Percentiles rank a stretch among this genome's conserved stretches.
phyloP scores from a whole-genome alignment of 2,888 invertebrate species.

The Cerceris rybyensis region DNA sequence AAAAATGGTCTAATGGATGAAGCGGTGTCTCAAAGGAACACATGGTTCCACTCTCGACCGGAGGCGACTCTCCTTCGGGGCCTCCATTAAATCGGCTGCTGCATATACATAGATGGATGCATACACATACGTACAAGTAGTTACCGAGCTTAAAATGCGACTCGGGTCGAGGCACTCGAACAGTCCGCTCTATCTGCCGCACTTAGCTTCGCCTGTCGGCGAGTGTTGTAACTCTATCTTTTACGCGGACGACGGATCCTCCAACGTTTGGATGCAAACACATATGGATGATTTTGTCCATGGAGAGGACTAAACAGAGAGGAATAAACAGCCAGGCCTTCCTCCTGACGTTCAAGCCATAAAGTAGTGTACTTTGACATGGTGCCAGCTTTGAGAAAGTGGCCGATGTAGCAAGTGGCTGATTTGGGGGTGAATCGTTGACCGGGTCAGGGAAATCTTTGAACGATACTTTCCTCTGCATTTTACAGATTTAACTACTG shows the following conservation, averaged over 20 bases:
- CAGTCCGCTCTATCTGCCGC: constrained; percentile 38
- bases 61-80: constrained; percentile 14
- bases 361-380: too few species aligned
- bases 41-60: constrained; percentile 58
- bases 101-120: too few species aligned
- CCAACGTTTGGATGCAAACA: neutral
- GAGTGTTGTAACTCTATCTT: constrained; percentile 45
- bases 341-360: too few species aligned
- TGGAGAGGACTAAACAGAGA: too few species aligned
- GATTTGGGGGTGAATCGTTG: too few species aligned
- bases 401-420: too few species aligned
- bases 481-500: too few species aligned
- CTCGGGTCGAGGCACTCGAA: constrained; percentile 24
- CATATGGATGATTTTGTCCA: too few species aligned
- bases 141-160: constrained; percentile 38
- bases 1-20: constrained; percentile 45
- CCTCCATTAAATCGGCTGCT: constrained; percentile 47
- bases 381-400: too few species aligned
- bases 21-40: constrained; percentile 55
- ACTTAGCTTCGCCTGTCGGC: constrained; percentile 43
- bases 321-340: too few species aligned
- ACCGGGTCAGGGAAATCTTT: too few species aligned
- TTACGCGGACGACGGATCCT: constrained; percentile 30
- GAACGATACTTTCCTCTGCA: too few species aligned
- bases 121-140: constrained; percentile 42